Evolutionary conservation across 2,113 vertebrate genomes (phyloP).

Genomic region (Pavo muticus): DNA sequence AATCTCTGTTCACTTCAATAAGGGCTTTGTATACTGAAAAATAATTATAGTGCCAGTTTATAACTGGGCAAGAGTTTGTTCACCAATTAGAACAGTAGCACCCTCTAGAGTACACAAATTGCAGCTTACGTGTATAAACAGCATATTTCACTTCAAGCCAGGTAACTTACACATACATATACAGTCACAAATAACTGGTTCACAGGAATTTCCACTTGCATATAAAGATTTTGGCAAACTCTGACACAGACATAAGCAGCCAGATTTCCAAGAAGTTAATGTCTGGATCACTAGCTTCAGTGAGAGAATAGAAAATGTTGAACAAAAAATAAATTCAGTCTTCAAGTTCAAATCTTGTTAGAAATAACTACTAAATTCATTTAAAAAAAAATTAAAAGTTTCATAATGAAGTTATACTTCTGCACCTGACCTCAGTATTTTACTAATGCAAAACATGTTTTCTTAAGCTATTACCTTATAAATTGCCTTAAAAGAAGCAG

Average conservation of each 20-base stretch:
- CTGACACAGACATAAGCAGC: not conserved
- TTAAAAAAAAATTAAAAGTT: not conserved
- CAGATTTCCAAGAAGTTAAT: not conserved
- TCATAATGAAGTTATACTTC: not conserved
- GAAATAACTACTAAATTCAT: not conserved
- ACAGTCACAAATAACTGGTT: not conserved
- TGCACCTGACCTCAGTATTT: not conserved
- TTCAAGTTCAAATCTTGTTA: not conserved
- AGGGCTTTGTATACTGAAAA: not conserved
- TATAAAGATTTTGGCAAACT: not conserved
- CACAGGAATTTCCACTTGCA: not conserved
- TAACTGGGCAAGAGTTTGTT: not conserved
- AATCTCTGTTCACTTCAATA: not conserved
- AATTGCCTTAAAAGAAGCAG: not conserved
- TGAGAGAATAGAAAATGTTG: accelerated
- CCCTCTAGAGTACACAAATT: not conserved
- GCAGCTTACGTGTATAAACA: not conserved
- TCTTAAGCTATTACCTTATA: not conserved
- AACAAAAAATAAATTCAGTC: not conserved
- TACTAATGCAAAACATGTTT: not conserved
- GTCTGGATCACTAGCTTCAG: not conserved
- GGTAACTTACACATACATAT: accelerated
- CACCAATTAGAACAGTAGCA: not conserved
- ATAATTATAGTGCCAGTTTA: not conserved
- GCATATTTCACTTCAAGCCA: not conserved